phyloP scores from a whole-genome alignment of 2,888 invertebrate genomes.

The Cerastoderma edule region DNA sequence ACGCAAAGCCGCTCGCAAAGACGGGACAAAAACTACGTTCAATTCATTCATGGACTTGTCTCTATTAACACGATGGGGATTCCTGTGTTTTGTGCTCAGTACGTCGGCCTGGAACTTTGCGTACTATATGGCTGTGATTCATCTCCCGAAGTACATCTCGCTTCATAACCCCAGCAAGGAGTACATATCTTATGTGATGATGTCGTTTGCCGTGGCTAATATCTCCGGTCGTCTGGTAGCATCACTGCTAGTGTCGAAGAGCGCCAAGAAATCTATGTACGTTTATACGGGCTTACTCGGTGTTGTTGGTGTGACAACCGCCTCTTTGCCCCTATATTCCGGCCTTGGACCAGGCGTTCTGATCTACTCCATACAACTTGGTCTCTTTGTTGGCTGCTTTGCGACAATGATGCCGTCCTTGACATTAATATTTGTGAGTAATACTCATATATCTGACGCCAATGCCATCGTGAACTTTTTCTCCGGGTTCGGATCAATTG shows the following conservation, averaged over 20 bases:
- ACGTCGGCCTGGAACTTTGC: conserved; percentile 51
- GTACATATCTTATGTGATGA: conserved; percentile 44
- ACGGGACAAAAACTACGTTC: neutral
- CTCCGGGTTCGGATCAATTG: conserved; percentile 52
- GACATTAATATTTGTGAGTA: conserved; percentile 49
- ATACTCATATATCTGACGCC: conserved; percentile 50
- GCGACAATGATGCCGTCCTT: conserved; percentile 54
- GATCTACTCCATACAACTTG: conserved; percentile 45
- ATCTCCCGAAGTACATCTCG: conserved; percentile 51
- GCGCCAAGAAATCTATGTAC: conserved; percentile 14
- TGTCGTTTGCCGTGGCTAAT: conserved; percentile 44
- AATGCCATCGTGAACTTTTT: conserved; percentile 54
- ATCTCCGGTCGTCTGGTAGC: conserved; percentile 41
- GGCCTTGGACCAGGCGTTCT: conserved; percentile 15
- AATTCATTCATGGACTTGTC: conserved; percentile 37
- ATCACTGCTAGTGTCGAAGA: conserved; percentile 30
- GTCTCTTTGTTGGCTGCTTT: conserved; percentile 52
- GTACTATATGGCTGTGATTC: conserved; percentile 35
- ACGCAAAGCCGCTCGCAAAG: neutral
- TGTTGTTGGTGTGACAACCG: conserved; percentile 32
- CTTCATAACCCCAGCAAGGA: conserved; percentile 22
- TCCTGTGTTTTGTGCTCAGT: conserved; percentile 44
- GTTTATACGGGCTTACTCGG: conserved; percentile 28
- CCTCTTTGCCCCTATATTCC: conserved; percentile 50
- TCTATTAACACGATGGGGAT: conserved; percentile 37